Conservation (phyloP, 1,140 invertebrate species). For the Drosophila yakuba region DNA sequence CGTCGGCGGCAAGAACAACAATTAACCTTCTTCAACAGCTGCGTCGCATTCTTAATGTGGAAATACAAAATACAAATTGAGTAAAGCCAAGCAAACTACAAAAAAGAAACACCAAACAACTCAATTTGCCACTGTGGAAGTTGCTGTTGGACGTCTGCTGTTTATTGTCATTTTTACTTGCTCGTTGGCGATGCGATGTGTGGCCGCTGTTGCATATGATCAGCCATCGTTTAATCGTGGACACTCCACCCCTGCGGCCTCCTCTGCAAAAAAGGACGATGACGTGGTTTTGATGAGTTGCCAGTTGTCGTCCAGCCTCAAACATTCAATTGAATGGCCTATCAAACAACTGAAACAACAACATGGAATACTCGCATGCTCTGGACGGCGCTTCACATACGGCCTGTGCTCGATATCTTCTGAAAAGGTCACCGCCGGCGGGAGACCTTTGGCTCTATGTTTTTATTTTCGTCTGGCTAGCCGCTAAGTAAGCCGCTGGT, state of each 20-base stretch:
- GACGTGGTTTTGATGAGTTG: slow-evolving; percentile 49
- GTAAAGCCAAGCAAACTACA: slow-evolving; percentile 17
- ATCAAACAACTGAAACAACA: slow-evolving; percentile 43
- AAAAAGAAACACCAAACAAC: slow-evolving; percentile 34
- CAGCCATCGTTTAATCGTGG: slow-evolving; percentile 40
- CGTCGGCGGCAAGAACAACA: slow-evolving; percentile 35
- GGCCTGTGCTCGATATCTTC: slow-evolving; percentile 18
- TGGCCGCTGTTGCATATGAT: slow-evolving; percentile 40
- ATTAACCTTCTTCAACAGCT: slow-evolving; percentile 36
- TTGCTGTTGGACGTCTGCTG: slow-evolving; percentile 1
- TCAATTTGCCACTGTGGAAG: slow-evolving; percentile 41
- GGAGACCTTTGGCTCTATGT: slow-evolving; percentile 29
- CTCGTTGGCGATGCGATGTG: slow-evolving; percentile 1
- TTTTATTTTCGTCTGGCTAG: slow-evolving; percentile 30
- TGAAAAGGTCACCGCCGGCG: slow-evolving; percentile 39
- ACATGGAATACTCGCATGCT: slow-evolving; percentile 1
- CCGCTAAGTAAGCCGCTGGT: slow-evolving; percentile 59
- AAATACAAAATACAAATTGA: slow-evolving; percentile 17
- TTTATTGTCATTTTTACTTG: slow-evolving; percentile 28
- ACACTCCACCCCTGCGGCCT: slow-evolving; percentile 8
- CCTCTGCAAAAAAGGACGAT: slow-evolving; percentile 21
- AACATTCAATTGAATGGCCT: slow-evolving; percentile 67
- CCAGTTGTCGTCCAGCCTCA: slow-evolving; percentile 57
- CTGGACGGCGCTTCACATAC: slow-evolving; percentile 36
- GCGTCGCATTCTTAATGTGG: slow-evolving; percentile 37